Conservation (phyloP, 2,888 invertebrate species). For the Rutpela maculata region DNA sequence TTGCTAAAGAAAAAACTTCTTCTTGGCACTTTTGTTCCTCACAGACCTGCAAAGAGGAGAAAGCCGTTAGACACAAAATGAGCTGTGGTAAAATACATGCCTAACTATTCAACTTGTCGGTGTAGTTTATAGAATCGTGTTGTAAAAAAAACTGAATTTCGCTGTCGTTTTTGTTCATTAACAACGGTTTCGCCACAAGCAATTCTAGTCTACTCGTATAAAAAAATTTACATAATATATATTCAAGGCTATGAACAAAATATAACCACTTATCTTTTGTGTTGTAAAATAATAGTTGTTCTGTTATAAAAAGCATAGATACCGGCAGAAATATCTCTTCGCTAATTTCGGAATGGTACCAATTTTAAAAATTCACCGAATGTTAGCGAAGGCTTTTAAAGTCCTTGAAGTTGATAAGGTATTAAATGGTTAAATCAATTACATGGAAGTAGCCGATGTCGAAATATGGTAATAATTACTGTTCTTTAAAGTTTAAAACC, state of each 20-base stretch:
- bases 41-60: slow-evolving; percentile 84
- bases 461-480: neutral
- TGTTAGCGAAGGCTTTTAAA: neutral
- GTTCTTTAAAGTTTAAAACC: slow-evolving; percentile 38
- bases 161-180: neutral
- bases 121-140: neutral
- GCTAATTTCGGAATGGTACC: too few species aligned
- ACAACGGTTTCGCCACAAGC: slow-evolving; percentile 44
- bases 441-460: neutral
- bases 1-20: slow-evolving; percentile 94
- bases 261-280: slow-evolving; percentile 26
- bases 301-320: slow-evolving; percentile 14
- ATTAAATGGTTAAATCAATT: neutral
- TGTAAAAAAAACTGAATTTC: neutral
- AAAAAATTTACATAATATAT: slow-evolving; percentile 48
- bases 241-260: slow-evolving; percentile 41
- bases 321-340: neutral
- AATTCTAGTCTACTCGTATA: slow-evolving; percentile 34
- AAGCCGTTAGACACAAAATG: slow-evolving; percentile 20
- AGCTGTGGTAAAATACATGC: neutral
- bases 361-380: too few species aligned
- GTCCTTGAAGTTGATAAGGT: slow-evolving; percentile 2
- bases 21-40: slow-evolving; percentile 95
- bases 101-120: neutral
- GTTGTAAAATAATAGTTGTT: slow-evolving; percentile 8